Evolutionary conservation across 2,888 invertebrate genomes (phyloP).

Genomic region (Xestia ashworthii): DNA sequence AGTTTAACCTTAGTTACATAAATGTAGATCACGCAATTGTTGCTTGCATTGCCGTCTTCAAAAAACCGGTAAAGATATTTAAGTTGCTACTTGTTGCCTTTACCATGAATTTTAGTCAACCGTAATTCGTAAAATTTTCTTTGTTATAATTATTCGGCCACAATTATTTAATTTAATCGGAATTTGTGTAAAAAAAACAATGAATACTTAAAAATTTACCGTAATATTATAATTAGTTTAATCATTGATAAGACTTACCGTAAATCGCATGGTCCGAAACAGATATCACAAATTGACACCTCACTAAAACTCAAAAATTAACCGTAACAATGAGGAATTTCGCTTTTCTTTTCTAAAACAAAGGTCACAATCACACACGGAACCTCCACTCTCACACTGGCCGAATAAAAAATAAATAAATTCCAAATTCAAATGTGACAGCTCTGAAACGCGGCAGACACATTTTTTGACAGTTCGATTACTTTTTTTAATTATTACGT

Average conservation of each 20-base stretch:
- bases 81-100: constrained; percentile 63
- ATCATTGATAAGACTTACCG: constrained; percentile 56
- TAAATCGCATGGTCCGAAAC: constrained; percentile 46
- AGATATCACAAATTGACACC: constrained; percentile 52
- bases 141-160: neutral
- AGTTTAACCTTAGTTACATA: constrained; percentile 41
- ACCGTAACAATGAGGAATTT: constrained; percentile 44
- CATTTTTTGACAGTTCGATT: constrained; percentile 69
- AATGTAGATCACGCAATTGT: constrained; percentile 47
- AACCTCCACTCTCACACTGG: constrained; percentile 75
- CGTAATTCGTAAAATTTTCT: neutral
- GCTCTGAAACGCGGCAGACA: constrained; percentile 63
- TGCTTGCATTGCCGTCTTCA: constrained; percentile 24
- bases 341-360: constrained; percentile 63
- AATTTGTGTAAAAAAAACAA: constrained; percentile 12
- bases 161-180: neutral
- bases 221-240: neutral
- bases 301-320: constrained; percentile 57
- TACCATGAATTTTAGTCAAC: constrained; percentile 27
- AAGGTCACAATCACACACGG: constrained; percentile 75
- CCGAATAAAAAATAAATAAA: constrained; percentile 69
- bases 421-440: constrained; percentile 78
- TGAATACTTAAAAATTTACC: neutral
- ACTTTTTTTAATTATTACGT: constrained; percentile 70
- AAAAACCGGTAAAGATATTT: constrained; percentile 42